A percentile compares a stretch with the other conserved stretches of the same genome.
These are phyloP conservation scores for Pangasius djambal DNA, from an alignment of 2,797 vertebrate genomes.

Conservation along the genomic window DNA sequence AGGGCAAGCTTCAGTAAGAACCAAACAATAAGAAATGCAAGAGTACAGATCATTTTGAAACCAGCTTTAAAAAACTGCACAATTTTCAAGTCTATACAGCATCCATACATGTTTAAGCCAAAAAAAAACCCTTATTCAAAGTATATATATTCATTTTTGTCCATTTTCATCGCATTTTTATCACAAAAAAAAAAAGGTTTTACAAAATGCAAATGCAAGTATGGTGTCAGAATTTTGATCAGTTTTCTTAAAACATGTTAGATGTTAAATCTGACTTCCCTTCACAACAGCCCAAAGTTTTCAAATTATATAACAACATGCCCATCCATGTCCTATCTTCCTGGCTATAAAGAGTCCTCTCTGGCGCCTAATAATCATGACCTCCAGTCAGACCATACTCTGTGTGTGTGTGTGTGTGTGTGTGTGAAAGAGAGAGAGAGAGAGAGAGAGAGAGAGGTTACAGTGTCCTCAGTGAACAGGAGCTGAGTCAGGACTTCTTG, in stretches of 20 bases:
- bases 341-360: not conserved
- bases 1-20: not conserved
- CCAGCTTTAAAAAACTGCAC: not conserved
- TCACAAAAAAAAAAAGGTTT: not conserved
- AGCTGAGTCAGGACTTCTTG: conserved; percentile 75
- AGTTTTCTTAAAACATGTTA: not conserved
- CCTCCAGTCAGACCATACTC: conserved; percentile 48
- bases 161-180: not conserved
- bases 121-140: not conserved
- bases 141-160: not conserved
- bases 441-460: conserved; percentile 53
- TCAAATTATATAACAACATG: not conserved
- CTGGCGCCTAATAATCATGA: conserved; percentile 7
- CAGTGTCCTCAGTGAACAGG: conserved; percentile 68
- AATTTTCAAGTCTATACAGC: not conserved
- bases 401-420: conserved; percentile 9
- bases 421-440: conserved; percentile 36
- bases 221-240: not conserved
- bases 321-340: not conserved
- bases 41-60: not conserved
- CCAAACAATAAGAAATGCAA: not conserved
- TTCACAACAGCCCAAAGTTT: not conserved
- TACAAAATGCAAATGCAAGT: not conserved
- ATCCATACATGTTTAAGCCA: not conserved
- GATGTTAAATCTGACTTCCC: not conserved